Percentiles rank a stretch among this genome's conserved stretches.
Conservation (phyloP, 2,888 invertebrate species). For the Hirtodrosophila cameraria region DNA sequence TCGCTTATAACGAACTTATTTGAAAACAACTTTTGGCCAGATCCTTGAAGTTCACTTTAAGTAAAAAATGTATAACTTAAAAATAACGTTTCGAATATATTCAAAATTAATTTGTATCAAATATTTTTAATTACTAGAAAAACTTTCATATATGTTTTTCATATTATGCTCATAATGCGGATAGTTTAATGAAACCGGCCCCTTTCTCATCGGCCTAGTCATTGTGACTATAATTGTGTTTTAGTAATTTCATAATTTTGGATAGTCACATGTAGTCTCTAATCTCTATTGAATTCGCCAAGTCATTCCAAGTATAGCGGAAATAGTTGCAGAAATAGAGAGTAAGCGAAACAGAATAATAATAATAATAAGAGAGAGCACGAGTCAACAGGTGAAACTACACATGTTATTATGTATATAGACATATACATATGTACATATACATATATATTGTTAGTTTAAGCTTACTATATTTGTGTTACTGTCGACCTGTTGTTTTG, state of each 20-base stretch:
- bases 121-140: too few species aligned
- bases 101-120: too few species aligned
- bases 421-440: constrained; percentile 5
- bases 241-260: constrained; percentile 29
- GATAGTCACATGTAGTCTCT: constrained; percentile 43
- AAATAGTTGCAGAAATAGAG: not conserved
- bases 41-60: too few species aligned
- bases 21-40: too few species aligned
- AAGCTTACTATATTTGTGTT: not conserved
- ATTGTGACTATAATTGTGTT: constrained; percentile 26
- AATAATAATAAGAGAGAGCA: constrained; percentile 5
- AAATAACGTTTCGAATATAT: too few species aligned
- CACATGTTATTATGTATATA: constrained; percentile 24
- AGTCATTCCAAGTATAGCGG: constrained; percentile 31
- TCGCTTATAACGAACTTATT: too few species aligned
- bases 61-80: too few species aligned
- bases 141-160: too few species aligned
- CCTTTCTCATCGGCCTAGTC: constrained; percentile 3
- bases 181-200: not conserved
- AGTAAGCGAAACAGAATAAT: not conserved
- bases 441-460: constrained; percentile 6
- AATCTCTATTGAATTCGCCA: constrained; percentile 40
- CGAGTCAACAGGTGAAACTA: constrained; percentile 41
- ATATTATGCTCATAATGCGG: not conserved
- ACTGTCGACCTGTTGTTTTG: constrained; percentile 21